Evolutionary conservation across 2,113 vertebrate genomes (phyloP).

Genomic region (Pachyramphus minor): DNA sequence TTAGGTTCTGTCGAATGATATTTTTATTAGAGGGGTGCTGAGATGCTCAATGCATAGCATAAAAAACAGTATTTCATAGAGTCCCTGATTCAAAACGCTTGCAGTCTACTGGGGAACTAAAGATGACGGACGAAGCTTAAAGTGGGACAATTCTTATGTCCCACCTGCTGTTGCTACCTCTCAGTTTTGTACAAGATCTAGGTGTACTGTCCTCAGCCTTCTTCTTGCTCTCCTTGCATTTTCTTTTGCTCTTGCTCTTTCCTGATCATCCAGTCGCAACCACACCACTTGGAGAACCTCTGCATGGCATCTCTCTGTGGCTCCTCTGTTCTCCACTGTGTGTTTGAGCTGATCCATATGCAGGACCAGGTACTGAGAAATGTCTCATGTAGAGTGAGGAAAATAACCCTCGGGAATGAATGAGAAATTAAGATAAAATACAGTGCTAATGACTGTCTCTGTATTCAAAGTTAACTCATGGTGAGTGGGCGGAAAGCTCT

Average conservation of each 20-base stretch:
- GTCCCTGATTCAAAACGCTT: background rate
- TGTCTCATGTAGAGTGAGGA: background rate
- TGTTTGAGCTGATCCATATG: background rate
- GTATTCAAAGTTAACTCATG: background rate
- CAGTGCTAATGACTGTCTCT: background rate
- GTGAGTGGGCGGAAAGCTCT: background rate
- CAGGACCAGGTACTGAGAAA: background rate
- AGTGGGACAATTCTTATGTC: background rate
- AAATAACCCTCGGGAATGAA: background rate
- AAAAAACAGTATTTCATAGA: background rate
- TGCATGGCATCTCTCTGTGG: background rate
- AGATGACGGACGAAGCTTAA: background rate
- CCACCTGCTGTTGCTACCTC: background rate
- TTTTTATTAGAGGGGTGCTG: background rate
- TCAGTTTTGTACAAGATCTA: background rate
- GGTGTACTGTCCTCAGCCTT: background rate
- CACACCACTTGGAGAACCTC: background rate
- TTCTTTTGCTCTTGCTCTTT: background rate
- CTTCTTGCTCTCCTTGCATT: background rate
- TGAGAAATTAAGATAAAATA: slow-evolving; percentile 4
- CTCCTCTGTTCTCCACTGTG: background rate
- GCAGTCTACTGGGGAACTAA: background rate
- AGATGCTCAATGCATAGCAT: background rate
- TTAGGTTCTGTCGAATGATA: background rate
- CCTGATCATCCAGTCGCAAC: background rate